A percentile compares a stretch with the other conserved stretches of the same genome.
Evolutionary conservation across 64 coral and sea anemone species (phyloP).

Genomic region (Trachythela sp.): DNA sequence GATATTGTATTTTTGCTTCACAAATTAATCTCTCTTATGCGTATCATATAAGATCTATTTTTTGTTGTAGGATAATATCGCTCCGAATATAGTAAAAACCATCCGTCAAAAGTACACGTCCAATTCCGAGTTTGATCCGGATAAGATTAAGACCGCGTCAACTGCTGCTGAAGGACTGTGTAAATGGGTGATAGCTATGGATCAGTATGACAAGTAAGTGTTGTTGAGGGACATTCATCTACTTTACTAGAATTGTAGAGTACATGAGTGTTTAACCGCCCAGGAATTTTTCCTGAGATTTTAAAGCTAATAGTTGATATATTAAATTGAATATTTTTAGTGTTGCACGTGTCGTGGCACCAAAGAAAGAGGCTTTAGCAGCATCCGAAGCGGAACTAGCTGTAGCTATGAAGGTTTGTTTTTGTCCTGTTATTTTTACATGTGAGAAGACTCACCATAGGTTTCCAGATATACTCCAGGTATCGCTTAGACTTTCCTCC

Average conservation of each 20-base stretch:
- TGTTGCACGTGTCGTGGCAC: conserved; percentile 92
- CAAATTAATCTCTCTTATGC: not conserved
- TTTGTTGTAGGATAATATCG: conserved; percentile 72
- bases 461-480: too few relatives aligned
- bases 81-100: conserved; percentile 65
- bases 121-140: conserved; percentile 92
- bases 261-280: too few relatives aligned
- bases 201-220: conserved; percentile 92
- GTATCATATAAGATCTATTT: not conserved
- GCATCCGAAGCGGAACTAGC: conserved; percentile 78
- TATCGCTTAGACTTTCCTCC: too few relatives aligned
- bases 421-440: not conserved
- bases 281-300: too few relatives aligned
- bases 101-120: conserved; percentile 92
- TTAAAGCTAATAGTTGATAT: too few relatives aligned
- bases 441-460: not conserved
- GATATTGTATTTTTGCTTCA: not conserved
- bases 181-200: conserved; percentile 96
- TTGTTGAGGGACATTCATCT: not conserved
- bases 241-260: too few relatives aligned
- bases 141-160: conserved; percentile 94
- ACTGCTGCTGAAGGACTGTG: conserved; percentile 90
- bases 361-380: conserved; percentile 86
- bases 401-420: conserved; percentile 83
- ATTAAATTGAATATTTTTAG: too few relatives aligned